Evolutionary conservation across 2,888 invertebrate species (phyloP), one percentile per base, ranked within the genome.

Genomic region (Pecten maximus): DNA sequence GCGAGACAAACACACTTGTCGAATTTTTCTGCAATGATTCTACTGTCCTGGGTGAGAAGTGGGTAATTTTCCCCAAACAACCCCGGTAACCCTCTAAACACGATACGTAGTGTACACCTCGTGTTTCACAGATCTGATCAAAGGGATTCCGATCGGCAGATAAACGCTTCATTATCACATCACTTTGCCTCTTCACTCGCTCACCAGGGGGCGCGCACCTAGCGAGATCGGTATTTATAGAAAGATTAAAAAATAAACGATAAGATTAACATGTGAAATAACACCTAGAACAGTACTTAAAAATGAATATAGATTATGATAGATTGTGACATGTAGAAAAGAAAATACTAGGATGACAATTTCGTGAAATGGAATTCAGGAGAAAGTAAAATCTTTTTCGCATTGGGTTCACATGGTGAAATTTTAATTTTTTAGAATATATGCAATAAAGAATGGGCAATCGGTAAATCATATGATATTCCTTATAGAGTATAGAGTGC

Each of bases 131-230:
- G 28, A 10, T 35, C 28, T 74, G 74, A 74, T 74, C 74, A 74
- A 74, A 74, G 74, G 28, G 35, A 74, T 74, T 74, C 74, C 74
- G 74, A 74, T 28, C 35, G 23, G 35, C 74, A 74, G 74, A 74
- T 74, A 74, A 74, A 74, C 74, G 74, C 35, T 74, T 74, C 74
- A 74, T 74, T 74, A 74, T 74, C 74, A 74, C 74, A 74, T 74
- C 74, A 74, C 74, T 74, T 74, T 74, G 35, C 74, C 74, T 74
- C 74, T 74, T 74, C 74, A 74, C 74, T 74, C 35, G 74, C 74
- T 74, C 74, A 74, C 74, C 35, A 74, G 74, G 74, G 74, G 74
- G 74, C 74, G 74, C 28, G 74, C 74, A 74, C 74, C 74, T 74
- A 74, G 74, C 74, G 74, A 74, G 74, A 74, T 74, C 74, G 74